Evolutionary conservation across 2,797 vertebrate genomes (phyloP), one percentile per base, ranked within the genome.

Genomic region (Microchirus variegatus): DNA sequence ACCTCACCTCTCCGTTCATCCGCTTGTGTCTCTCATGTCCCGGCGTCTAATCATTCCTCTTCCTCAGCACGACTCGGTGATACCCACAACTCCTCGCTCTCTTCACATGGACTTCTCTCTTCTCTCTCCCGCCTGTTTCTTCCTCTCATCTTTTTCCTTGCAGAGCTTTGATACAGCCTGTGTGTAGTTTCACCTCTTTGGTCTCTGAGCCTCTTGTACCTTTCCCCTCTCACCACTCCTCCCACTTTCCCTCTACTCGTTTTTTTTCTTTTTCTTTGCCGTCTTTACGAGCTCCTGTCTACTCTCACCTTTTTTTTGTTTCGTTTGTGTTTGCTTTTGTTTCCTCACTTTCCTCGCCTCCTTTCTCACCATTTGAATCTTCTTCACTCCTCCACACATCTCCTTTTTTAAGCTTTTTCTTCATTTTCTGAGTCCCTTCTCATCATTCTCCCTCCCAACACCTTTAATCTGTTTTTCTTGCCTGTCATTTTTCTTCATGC

Each of bases 51-150:
- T 85, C 70, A 63, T 40, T 17, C 18, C 47, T 69, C 59, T 62
- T 76, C 75, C 53, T 83, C 67, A 67, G 79, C 79, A 77, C 43
- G 63, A 69, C 72, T 78, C 78, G 68, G 77, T 73, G 71, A 62
- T 42, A 44, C 54, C 50, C 50, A 57, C 36, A 8, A 31, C 70
- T 54, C 11, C 35, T 51, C 45, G 38, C 41, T 26, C 19, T 48
- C 19, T 1, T 41, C 45, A 17, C 61, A 63, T 3, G 1, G 37
- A 9, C 26, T 44, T 73, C 53, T 42, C 58, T 49, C 18, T 47
- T n/a, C n/a, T n/a, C 72, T 51, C 5, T 36, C 10, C 38, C 38
- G 47, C 36, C 31, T 26, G 1, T 26, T 46, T 53, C 52, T 12
- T 49, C 26, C 60, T 70, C 67, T 77, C 52, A 63, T 77, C 51